Evolutionary conservation across 1,140 invertebrate species (phyloP).

Genomic region (Lerema accius): DNA sequence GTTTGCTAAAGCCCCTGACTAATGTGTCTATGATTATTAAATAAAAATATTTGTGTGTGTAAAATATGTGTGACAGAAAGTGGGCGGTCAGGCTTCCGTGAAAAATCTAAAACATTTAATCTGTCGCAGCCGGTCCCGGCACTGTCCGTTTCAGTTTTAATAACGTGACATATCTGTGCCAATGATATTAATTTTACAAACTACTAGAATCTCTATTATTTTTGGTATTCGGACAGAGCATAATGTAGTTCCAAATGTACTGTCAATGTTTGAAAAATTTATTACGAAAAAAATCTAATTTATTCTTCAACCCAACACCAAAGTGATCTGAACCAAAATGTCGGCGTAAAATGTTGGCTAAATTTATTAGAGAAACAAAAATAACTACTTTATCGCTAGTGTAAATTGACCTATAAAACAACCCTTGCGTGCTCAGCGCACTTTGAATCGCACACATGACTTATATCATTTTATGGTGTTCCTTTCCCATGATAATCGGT

Average conservation of each 20-base stretch:
- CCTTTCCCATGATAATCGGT: constrained; percentile 49
- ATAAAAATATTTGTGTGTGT: constrained; percentile 7
- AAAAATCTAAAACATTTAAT: constrained; percentile 25
- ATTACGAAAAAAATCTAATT: background rate
- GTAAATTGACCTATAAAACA: background rate
- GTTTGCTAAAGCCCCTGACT: too few species aligned
- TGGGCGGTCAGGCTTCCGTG: constrained; percentile 10
- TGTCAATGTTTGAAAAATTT: background rate
- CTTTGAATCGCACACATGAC: constrained; percentile 2
- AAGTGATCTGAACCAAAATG: background rate
- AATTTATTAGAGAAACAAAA: too few species aligned
- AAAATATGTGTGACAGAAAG: background rate
- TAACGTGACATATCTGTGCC: constrained; percentile 28
- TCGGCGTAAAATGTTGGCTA: background rate
- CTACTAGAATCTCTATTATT: constrained; percentile 1
- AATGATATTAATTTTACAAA: constrained; percentile 15
- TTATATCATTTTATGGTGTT: constrained; percentile 16
- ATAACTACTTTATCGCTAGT: background rate
- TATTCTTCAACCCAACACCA: background rate
- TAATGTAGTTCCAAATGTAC: too few species aligned
- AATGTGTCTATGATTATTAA: background rate
- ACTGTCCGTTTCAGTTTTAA: constrained; percentile 15
- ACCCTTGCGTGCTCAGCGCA: constrained; percentile 1
- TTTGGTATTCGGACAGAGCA: background rate
- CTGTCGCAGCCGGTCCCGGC: constrained; percentile 21